Conservation (phyloP, 2,113 vertebrate species). For the Hassar affinis region DNA sequence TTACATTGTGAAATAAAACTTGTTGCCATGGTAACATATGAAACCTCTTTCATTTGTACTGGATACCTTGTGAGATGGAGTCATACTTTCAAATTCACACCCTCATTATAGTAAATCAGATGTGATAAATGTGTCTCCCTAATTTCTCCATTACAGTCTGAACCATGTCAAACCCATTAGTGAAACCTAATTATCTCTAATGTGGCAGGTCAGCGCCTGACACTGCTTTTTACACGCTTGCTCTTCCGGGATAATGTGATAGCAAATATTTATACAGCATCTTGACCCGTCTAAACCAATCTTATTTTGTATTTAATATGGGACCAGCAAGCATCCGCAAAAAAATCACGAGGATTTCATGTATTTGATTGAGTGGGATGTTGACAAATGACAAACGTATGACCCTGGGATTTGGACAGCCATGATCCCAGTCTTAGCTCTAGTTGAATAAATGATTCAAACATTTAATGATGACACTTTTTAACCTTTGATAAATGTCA, state of each 20-base stretch:
- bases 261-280: constrained; percentile 32
- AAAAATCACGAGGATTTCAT: constrained; percentile 19
- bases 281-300: constrained; percentile 19
- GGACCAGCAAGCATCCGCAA: constrained; percentile 13
- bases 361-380: constrained; percentile 24
- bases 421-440: not conserved
- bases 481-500: not conserved
- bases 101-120: constrained; percentile 31
- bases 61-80: constrained; percentile 21
- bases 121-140: constrained; percentile 18
- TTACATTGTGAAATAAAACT: too few relatives aligned
- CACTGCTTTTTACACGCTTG: constrained; percentile 5
- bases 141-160: constrained; percentile 18
- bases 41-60: not conserved
- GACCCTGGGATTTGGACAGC: not conserved
- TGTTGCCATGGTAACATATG: too few relatives aligned
- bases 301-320: constrained; percentile 13
- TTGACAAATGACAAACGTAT: constrained; percentile 21
- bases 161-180: constrained; percentile 22
- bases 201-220: not conserved
- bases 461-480: not conserved
- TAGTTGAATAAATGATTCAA: not conserved
- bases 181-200: not conserved
- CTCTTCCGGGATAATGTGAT: not conserved
- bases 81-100: constrained; percentile 41